A percentile compares a stretch with the other conserved stretches of the same genome.
Evolutionary conservation across 2,113 vertebrate genomes (phyloP).

Genomic region (Crotalus tigris): DNA sequence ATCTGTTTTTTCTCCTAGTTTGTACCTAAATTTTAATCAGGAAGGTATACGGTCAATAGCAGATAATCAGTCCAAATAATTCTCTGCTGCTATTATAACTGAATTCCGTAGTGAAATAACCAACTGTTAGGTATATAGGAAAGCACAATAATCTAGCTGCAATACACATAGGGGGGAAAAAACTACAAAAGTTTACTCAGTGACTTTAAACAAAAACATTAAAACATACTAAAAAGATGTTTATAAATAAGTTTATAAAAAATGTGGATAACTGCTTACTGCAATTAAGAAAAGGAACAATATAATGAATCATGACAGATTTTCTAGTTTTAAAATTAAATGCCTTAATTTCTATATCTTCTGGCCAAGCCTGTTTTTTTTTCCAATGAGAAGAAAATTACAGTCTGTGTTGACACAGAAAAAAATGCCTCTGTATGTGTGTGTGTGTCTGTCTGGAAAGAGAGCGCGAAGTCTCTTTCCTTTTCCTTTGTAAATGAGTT

Average conservation of each 20-base stretch:
- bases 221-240: not conserved
- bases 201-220: not conserved
- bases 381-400: not conserved
- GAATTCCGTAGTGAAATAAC: not conserved
- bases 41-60: not conserved
- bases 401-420: not conserved
- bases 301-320: not conserved
- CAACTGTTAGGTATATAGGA: not conserved
- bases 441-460: not conserved
- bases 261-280: not conserved
- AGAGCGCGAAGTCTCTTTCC: not conserved
- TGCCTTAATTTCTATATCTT: not conserved
- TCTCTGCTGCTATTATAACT: not conserved
- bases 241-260: not conserved
- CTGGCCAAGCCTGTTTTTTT: not conserved
- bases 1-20: not conserved
- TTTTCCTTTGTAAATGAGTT: not conserved
- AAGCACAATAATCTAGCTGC: not conserved
- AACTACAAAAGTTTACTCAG: not conserved
- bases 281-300: not conserved
- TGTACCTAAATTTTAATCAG: not conserved
- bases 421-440: too few relatives aligned
- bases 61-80: not conserved
- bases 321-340: not conserved
- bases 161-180: not conserved